Evolutionary conservation across 1,140 invertebrate genomes (phyloP).

Genomic region (Drosophila albomicans): DNA sequence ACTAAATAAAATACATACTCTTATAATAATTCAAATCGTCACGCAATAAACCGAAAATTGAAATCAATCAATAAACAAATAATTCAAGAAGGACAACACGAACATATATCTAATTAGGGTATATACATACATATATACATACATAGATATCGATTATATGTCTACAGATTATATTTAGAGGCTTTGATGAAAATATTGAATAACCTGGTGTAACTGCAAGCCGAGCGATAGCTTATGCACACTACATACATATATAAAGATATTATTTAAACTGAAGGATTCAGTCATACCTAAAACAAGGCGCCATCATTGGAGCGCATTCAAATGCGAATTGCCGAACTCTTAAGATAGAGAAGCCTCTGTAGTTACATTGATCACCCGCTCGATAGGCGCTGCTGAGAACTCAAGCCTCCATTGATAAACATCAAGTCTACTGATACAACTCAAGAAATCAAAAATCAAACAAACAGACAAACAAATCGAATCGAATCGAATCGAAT

Average conservation of each 20-base stretch:
- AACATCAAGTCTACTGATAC: slow-evolving; percentile 10
- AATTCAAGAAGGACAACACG: slow-evolving; percentile 65
- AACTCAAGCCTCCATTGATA: slow-evolving; percentile 28
- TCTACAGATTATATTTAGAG: slow-evolving; percentile 44
- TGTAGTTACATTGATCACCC: slow-evolving; percentile 34
- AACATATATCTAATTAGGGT: slow-evolving; percentile 36
- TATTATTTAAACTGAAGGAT: slow-evolving; percentile 28
- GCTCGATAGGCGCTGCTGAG: slow-evolving; percentile 34
- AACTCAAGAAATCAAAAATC: neutral
- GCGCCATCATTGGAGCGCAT: slow-evolving; percentile 39
- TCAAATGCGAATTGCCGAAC: slow-evolving; percentile 67
- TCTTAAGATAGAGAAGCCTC: slow-evolving; percentile 52
- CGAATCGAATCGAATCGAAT: neutral
- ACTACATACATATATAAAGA: neutral
- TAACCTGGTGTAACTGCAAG: slow-evolving; percentile 11
- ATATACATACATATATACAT: slow-evolving; percentile 2
- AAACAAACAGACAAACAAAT: slow-evolving; percentile 29
- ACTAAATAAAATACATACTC: slow-evolving; percentile 22
- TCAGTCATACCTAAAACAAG: slow-evolving; percentile 26
- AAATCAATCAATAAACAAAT: slow-evolving; percentile 33
- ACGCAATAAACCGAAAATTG: slow-evolving; percentile 34
- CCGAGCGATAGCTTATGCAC: neutral
- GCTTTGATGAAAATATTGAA: slow-evolving; percentile 38
- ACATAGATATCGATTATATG: neutral
- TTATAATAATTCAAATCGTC: slow-evolving; percentile 40